phyloP scores from a whole-genome alignment of 2,113 vertebrate genomes.

The Montifringilla adamsi region DNA sequence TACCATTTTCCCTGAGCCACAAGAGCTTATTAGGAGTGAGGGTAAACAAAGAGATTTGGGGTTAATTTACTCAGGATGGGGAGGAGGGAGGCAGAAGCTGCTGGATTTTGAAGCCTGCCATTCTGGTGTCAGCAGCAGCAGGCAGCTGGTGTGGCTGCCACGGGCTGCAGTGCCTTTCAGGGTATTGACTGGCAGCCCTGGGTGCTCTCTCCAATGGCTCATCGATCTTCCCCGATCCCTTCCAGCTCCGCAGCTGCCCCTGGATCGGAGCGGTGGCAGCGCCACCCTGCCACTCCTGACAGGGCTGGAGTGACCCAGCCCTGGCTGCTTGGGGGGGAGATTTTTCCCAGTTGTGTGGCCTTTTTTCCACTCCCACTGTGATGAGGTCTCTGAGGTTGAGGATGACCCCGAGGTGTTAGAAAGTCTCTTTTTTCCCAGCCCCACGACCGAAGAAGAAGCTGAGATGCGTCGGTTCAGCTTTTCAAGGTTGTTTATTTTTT shows the following conservation, averaged over 20 bases:
- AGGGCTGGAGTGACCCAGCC: neutral
- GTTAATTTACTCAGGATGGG: slow-evolving; percentile 10
- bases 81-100: neutral
- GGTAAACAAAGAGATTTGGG: slow-evolving; percentile 50
- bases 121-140: neutral
- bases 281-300: neutral
- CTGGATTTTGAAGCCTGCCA: neutral
- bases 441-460: too few relatives aligned
- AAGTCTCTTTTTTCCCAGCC: too few relatives aligned
- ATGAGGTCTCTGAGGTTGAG: too few relatives aligned
- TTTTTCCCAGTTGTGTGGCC: neutral
- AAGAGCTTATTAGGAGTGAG: neutral
- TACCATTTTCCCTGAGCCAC: neutral
- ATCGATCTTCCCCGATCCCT: slow-evolving; percentile 15
- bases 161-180: neutral
- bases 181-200: neutral
- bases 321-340: neutral
- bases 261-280: neutral
- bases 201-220: neutral
- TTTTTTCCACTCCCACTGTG: neutral
- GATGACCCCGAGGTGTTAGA: too few relatives aligned
- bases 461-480: too few relatives aligned
- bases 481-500: too few relatives aligned
- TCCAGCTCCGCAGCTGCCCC: neutral
- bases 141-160: neutral